These are phyloP conservation scores for Enoplosus armatus DNA, from an alignment of 2,797 vertebrate species.

Conservation along the genomic window DNA sequence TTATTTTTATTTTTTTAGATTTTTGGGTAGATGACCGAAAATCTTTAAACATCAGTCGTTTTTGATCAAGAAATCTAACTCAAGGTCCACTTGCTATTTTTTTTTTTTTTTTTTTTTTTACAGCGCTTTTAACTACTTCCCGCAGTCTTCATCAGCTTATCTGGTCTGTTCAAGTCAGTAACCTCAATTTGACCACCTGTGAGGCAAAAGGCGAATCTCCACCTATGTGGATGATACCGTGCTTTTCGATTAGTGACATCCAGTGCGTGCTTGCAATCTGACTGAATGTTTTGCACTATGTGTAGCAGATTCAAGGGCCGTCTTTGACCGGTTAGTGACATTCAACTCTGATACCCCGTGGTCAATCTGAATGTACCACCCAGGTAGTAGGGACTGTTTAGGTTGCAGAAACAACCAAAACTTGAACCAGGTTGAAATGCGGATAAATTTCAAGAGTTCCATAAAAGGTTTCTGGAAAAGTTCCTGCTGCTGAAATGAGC, in stretches of 20 bases:
- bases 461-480: not conserved
- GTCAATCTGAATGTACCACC: not conserved
- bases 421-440: not conserved
- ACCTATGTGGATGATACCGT: not conserved
- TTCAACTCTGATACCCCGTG: not conserved
- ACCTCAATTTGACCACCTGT: not conserved
- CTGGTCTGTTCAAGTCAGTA: not conserved
- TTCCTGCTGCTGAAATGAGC: conserved; percentile 15
- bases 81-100: too few relatives aligned
- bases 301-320: not conserved
- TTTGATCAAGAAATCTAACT: too few relatives aligned
- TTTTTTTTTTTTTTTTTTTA: too few relatives aligned
- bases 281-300: not conserved
- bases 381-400: not conserved
- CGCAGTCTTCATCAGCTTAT: too few relatives aligned
- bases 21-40: too few relatives aligned
- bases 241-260: not conserved
- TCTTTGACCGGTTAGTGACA: not conserved
- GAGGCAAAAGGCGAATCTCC: not conserved
- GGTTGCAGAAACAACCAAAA: not conserved
- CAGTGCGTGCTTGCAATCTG: not conserved
- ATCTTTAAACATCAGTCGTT: too few relatives aligned
- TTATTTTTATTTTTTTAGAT: too few relatives aligned
- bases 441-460: not conserved
- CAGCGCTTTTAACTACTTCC: too few relatives aligned